Evolutionary conservation across 2,113 vertebrate species (phyloP), one percentile per base, ranked within the genome.

Genomic region (Morone chrysops): DNA sequence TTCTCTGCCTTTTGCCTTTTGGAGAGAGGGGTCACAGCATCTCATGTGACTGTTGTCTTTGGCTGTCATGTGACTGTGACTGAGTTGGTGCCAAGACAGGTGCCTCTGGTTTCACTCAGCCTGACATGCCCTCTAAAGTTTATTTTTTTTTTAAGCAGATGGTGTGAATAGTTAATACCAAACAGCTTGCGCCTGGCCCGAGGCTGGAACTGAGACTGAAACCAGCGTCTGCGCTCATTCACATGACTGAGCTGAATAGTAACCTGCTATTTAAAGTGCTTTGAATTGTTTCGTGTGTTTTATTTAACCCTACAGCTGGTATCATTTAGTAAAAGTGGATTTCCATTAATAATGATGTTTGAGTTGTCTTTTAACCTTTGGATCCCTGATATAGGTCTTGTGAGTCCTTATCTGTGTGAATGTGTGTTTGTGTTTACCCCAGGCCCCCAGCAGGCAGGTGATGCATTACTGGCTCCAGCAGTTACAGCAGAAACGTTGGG

Each of bases 391-490:
- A 31, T 31, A 31, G 31, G 31, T 31, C 31, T 31, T 31, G 31
- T 31, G 31, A 31, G 31, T 31, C 31, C 31, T 31, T 31, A 31
- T 31, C 31, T 31, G 31, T 31, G 31, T 31, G 31, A 31, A 31
- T 31, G 31, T 31, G 5, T 73, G 6, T 59, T 7, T 82, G 40
- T 63, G 41, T 61, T 5, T 60, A 31, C 31, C 31, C 1, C 18
- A 99, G 98, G 98, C 98, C 7, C 96, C 97, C 0, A 98, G 92
- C 36, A 96, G 90, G 22, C 97, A 98, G 89, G 96, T 96, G 86
- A 99, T 98, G 98, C 96, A 96, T 1, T 99, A 95, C 90, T 99
- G 98, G 98, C 94, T 99, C 1, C 97, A 99, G 87, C 96, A 99
- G 83, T 93, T 99, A 40, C 98, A 99, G 80, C 98, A 99, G 95